Evolutionary conservation across 1,140 invertebrate genomes (phyloP).

Genomic region (Drosophila melanogaster): Release_6_plus_ISO1_MT NC_004354.4:8234501-8235000

Average conservation of each 20-base stretch:
- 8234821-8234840: slow-evolving; percentile 51
- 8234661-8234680: slow-evolving; percentile 26
- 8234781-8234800: not conserved
- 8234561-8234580: not conserved
- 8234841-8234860: slow-evolving; percentile 31
- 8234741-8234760: not conserved
- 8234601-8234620: slow-evolving; percentile 22
- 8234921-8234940: slow-evolving; percentile 41
- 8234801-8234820: slow-evolving; percentile 17
- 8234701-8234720: slow-evolving; percentile 9
- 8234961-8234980: not conserved
- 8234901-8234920: slow-evolving; percentile 54
- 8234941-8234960: slow-evolving; percentile 35
- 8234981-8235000: not conserved
- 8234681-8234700: slow-evolving; percentile 25
- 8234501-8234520: slow-evolving; percentile 69
- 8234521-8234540: slow-evolving; percentile 7
- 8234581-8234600: not conserved
- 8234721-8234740: slow-evolving; percentile 14
- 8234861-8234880: slow-evolving; percentile 12
- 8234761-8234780: not conserved
- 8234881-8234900: slow-evolving; percentile 43
- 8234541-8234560: slow-evolving; percentile 3
- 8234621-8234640: slow-evolving; percentile 21
- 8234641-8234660: slow-evolving; percentile 38